Conservation (phyloP, 2,113 vertebrate species). For the Zosterops hypoxanthus region DNA sequence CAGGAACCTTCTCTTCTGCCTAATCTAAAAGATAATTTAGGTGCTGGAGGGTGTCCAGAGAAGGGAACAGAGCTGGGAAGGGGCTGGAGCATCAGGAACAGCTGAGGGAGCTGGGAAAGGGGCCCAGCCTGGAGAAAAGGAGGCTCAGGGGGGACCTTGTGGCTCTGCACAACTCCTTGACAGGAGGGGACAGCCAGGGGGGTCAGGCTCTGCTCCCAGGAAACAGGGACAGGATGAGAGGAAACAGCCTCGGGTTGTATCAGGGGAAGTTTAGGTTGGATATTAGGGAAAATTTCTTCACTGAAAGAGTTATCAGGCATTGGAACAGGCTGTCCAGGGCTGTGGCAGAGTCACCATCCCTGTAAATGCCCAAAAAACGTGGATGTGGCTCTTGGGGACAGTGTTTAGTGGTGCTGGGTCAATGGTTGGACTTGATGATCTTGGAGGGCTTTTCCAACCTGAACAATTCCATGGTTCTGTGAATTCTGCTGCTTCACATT, state of each 20-base stretch:
- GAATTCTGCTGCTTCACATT: not conserved
- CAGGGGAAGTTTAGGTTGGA: rapidly evolving
- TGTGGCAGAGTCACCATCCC: not conserved
- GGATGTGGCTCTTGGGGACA: not conserved
- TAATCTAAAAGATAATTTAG: not conserved
- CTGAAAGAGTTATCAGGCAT: not conserved
- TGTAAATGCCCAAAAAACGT: not conserved
- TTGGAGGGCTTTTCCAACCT: not conserved
- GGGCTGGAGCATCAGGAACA: rapidly evolving
- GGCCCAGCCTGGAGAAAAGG: not conserved
- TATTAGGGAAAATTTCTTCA: not conserved
- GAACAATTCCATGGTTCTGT: not conserved
- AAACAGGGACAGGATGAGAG: not conserved
- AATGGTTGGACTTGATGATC: not conserved
- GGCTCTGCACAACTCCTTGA: not conserved
- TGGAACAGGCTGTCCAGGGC: not conserved
- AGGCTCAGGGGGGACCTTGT: rapidly evolving
- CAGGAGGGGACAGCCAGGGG: not conserved
- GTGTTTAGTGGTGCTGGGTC: not conserved
- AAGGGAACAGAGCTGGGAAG: rapidly evolving
- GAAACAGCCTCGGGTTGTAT: rapidly evolving
- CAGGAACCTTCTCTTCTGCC: not conserved
- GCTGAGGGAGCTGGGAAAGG: not conserved
- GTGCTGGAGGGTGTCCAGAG: not conserved
- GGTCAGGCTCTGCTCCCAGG: rapidly evolving